Evolutionary conservation across 2,888 invertebrate species (phyloP), one percentile per base, ranked within the genome.

Genomic region (Leucoptera coffeella): DNA sequence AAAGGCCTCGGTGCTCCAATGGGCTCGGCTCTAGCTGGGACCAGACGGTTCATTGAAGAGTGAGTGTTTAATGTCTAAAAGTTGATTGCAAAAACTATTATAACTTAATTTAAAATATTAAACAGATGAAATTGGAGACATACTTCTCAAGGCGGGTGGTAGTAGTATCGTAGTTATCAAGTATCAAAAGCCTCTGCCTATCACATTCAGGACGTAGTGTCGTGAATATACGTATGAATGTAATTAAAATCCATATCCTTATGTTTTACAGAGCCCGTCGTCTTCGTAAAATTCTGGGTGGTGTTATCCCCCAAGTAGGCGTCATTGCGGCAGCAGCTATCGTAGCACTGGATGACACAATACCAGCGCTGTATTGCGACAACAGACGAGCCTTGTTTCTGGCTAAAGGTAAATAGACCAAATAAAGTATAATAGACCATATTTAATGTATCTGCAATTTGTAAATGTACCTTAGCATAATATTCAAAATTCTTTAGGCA

Each of bases 231-330:
- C n/a, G n/a, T n/a, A n/a, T n/a, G n/a, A n/a, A n/a, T n/a, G n/a
- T n/a, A n/a, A n/a, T n/a, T n/a, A n/a, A n/a, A n/a, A n/a, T n/a
- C n/a, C n/a, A n/a, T n/a, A n/a, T n/a, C n/a, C n/a, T n/a, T n/a
- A n/a, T n/a, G n/a, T 23, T 15, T 23, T 12, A 3, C 23, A 85
- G 85, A 41, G 85, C 86, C 3, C 65, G 75, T 23, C 72, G 85
- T 29, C 42, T 76, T 6, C 69, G 89, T 12, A 90, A 91, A 56
- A 84, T 77, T 2, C 49, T 92, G n/a, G 92, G 92, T 4, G 91
- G 92, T 12, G 89, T 82, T 2, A 85, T 89, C 87, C 67, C 91
- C 27, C 91, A 93, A 55, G 75, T 72, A 13, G 92, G 92, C 8
- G 57, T 90, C 10, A 43, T 92, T 20, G 90, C 90, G 1, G 89